Evolutionary conservation across 1,140 invertebrate species (phyloP).

Genomic region (Drosophila fuyamai): DNA sequence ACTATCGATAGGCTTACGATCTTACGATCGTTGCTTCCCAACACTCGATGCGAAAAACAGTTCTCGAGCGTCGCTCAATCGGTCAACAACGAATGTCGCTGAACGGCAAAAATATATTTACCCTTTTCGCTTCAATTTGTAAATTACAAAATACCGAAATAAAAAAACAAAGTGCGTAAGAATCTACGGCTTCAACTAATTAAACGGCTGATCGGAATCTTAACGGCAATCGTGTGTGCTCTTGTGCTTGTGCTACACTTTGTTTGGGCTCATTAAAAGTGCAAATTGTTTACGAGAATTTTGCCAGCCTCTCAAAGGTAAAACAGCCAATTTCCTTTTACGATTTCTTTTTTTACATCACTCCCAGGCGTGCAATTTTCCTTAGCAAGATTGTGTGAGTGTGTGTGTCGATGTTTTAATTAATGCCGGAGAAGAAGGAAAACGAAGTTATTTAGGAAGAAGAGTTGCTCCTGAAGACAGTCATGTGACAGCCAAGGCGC

Average conservation of each 20-base stretch:
- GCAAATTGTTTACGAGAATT: constrained; percentile 64
- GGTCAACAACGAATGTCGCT: constrained; percentile 44
- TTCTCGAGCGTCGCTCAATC: constrained; percentile 73
- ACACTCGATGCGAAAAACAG: constrained; percentile 45
- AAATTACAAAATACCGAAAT: constrained; percentile 25
- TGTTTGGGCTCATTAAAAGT: constrained; percentile 68
- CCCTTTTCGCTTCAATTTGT: constrained; percentile 22
- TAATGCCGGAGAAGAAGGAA: constrained; percentile 26
- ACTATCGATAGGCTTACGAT: constrained; percentile 68
- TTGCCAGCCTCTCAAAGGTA: constrained; percentile 70
- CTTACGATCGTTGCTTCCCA: constrained; percentile 55
- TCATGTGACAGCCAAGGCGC: constrained; percentile 42
- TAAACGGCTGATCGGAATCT: constrained; percentile 41
- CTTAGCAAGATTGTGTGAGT: constrained; percentile 37
- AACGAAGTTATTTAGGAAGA: constrained; percentile 7
- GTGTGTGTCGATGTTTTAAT: constrained; percentile 62
- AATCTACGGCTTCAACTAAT: constrained; percentile 57
- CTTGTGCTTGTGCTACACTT: constrained; percentile 26
- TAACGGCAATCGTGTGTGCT: constrained; percentile 16
- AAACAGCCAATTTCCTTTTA: constrained; percentile 55
- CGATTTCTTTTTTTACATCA: constrained; percentile 16
- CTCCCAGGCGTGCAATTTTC: constrained; percentile 75
- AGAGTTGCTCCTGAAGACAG: constrained; percentile 46
- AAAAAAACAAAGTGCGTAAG: constrained; percentile 21
- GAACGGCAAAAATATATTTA: not conserved